Percentiles rank a stretch among this genome's conserved stretches.
Evolutionary conservation across 2,888 invertebrate genomes (phyloP).

Genomic region (Oxystoma pomonae): DNA sequence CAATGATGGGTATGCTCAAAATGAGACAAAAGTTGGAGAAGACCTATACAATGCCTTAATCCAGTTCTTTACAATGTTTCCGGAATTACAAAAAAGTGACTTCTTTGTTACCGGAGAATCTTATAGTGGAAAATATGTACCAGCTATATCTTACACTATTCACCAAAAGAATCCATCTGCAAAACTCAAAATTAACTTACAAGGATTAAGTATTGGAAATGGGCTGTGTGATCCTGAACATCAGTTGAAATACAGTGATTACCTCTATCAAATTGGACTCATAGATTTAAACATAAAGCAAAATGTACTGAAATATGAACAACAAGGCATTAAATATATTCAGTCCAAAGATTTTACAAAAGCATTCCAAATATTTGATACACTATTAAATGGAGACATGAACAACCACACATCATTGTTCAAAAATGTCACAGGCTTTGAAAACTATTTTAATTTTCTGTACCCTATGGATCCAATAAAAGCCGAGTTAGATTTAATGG

Average conservation of each 20-base stretch:
- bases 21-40: constrained; percentile 75
- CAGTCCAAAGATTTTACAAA: constrained; percentile 58
- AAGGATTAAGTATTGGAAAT: constrained; percentile 71
- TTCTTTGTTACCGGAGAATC: constrained; percentile 90
- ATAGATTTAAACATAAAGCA: constrained; percentile 61
- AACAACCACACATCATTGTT: constrained; percentile 58
- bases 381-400: constrained; percentile 65
- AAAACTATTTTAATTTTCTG: constrained; percentile 71
- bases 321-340: constrained; percentile 55
- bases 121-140: constrained; percentile 75
- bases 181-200: constrained; percentile 62
- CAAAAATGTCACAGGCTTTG: constrained; percentile 70
- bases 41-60: constrained; percentile 71
- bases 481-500: constrained; percentile 51
- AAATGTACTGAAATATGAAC: constrained; percentile 59
- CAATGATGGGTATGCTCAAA: constrained; percentile 70
- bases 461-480: constrained; percentile 54
- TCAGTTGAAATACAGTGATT: constrained; percentile 73
- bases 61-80: constrained; percentile 84
- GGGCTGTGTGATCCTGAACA: constrained; percentile 75
- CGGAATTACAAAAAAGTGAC: constrained; percentile 65
- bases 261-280: constrained; percentile 73
- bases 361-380: constrained; percentile 70
- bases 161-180: constrained; percentile 59
- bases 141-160: constrained; percentile 72